phyloP scores from a whole-genome alignment of 1,140 invertebrate species.

The Caenorhabditis latens region DNA sequence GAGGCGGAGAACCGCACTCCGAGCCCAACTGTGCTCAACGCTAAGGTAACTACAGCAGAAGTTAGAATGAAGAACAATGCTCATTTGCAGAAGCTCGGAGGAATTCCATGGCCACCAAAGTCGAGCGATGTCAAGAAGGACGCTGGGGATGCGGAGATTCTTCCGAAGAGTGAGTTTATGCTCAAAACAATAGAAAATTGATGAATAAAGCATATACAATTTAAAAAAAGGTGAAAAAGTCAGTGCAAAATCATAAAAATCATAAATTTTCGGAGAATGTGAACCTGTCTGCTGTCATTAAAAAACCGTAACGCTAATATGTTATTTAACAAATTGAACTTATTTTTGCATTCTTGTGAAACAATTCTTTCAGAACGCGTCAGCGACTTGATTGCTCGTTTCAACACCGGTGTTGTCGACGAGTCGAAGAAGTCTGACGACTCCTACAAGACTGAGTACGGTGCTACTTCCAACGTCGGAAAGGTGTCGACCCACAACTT shows the following conservation, averaged over 20 bases:
- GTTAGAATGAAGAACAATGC: background rate
- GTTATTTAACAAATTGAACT: too few species aligned
- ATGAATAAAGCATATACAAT: background rate
- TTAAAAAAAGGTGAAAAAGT: too few species aligned
- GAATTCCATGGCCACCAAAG: conserved; percentile 46
- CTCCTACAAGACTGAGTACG: conserved; percentile 35
- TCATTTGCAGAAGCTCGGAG: conserved; percentile 29
- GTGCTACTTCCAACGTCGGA: conserved; percentile 20
- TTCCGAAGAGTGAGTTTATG: conserved; percentile 34
- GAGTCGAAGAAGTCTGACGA: conserved; percentile 37
- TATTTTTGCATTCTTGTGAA: background rate
- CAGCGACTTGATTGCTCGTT: conserved; percentile 36
- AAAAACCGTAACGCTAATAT: too few species aligned
- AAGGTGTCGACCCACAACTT: conserved; percentile 32
- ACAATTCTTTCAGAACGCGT: conserved; percentile 2
- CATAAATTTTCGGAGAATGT: too few species aligned
- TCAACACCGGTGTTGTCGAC: conserved; percentile 27
- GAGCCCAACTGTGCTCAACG: conserved; percentile 45
- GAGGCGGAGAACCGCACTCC: conserved; percentile 42
- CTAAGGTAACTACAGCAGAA: background rate
- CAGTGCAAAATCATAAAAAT: too few species aligned
- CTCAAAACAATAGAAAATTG: background rate
- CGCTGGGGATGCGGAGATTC: background rate
- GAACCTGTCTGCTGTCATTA: too few species aligned
- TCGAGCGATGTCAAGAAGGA: conserved; percentile 30